A percentile compares a stretch with the other conserved stretches of the same genome.
These are phyloP conservation scores for Acronicta psi DNA, from an alignment of 2,888 invertebrate species.

Conservation along the genomic window DNA sequence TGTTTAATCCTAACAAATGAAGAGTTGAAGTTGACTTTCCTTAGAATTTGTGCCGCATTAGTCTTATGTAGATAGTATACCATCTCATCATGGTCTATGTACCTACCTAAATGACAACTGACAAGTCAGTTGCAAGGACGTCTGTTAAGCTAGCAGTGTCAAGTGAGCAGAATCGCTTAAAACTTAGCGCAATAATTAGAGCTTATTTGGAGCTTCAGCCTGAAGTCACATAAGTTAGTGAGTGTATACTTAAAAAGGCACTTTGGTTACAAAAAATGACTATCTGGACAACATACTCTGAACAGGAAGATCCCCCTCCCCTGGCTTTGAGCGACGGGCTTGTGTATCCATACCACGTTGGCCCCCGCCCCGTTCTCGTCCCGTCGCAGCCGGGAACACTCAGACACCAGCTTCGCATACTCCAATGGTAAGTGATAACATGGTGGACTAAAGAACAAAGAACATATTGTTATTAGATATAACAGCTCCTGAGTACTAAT, in stretches of 20 bases:
- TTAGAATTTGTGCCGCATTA: no score
- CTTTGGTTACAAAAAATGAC: not conserved
- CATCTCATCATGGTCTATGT: no score
- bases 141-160: no score
- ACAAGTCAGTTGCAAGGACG: no score
- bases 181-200: no score
- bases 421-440: conserved; percentile 95
- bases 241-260: not conserved
- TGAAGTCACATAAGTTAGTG: not conserved
- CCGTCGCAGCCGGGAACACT: conserved; percentile 90
- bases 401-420: conserved; percentile 94
- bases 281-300: conserved; percentile 88
- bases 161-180: no score
- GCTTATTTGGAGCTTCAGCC: no score
- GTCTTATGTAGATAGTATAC: no score
- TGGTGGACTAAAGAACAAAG: conserved; percentile 89
- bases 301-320: conserved; percentile 95
- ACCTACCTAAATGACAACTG: no score
- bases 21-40: no score
- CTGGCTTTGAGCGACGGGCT: conserved; percentile 95
- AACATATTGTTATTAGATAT: not conserved
- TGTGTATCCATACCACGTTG: conserved; percentile 94
- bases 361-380: conserved; percentile 79
- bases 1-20: no score
- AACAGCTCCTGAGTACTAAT: not conserved